A percentile compares a stretch with the other conserved stretches of the same genome.
phyloP scores from a whole-genome alignment of 2,797 vertebrate genomes.

The Fratercula arctica region DNA sequence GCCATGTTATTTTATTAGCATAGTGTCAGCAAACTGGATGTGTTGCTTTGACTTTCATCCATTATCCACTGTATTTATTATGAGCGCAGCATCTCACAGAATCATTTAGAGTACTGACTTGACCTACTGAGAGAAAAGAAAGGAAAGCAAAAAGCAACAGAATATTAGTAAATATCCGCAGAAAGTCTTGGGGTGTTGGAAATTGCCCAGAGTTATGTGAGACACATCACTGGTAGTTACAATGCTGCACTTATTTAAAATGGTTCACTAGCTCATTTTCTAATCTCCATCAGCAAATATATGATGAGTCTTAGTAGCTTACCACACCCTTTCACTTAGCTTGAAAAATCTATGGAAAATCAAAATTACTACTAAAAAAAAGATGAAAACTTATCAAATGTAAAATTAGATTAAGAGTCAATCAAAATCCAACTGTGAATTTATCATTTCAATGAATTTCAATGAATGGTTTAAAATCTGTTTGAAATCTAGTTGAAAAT shows the following conservation, averaged over 20 bases:
- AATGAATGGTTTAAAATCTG: constrained; percentile 85
- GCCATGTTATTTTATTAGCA: constrained; percentile 39
- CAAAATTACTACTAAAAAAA: constrained; percentile 62
- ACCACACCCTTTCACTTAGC: constrained; percentile 43
- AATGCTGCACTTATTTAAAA: background rate
- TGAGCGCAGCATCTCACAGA: background rate
- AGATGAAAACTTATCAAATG: constrained; percentile 76
- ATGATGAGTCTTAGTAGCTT: background rate
- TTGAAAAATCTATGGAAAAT: constrained; percentile 63
- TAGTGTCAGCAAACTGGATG: background rate
- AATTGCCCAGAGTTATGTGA: background rate
- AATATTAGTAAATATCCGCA: background rate
- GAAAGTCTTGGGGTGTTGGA: background rate
- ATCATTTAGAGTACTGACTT: background rate
- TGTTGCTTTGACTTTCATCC: constrained; percentile 11
- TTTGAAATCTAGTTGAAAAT: constrained; percentile 86
- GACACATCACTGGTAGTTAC: background rate
- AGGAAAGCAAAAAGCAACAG: background rate
- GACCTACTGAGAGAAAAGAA: background rate
- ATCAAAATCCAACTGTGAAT: constrained; percentile 83
- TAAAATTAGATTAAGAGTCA: constrained; percentile 87
- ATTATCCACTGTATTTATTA: background rate
- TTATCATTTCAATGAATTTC: constrained; percentile 85
- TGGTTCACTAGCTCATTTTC: background rate
- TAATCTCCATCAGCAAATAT: constrained; percentile 23